Conservation (phyloP, 2,113 vertebrate species). For the Heterocephalus glaber region DNA sequence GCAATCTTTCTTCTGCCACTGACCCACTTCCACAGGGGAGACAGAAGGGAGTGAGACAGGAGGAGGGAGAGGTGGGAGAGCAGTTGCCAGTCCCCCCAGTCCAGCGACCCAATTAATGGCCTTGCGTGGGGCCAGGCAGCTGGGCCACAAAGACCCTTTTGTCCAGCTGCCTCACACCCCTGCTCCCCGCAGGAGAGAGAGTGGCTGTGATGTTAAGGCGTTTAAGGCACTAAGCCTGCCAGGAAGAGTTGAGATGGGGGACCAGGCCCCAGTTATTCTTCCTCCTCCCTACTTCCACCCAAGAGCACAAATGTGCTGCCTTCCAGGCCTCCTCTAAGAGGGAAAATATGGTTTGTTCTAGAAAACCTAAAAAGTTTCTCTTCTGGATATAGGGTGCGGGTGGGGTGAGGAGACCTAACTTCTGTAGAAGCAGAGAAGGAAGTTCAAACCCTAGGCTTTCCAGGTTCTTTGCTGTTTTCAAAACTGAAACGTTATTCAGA, state of each 20-base stretch:
- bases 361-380: slow-evolving; percentile 44
- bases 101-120: slow-evolving; percentile 76
- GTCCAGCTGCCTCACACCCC: slow-evolving; percentile 52
- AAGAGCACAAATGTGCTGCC: background rate
- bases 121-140: slow-evolving; percentile 57
- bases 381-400: background rate
- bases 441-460: background rate
- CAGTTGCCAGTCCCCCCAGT: slow-evolving; percentile 37
- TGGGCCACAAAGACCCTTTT: slow-evolving; percentile 80
- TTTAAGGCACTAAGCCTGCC: slow-evolving; percentile 69
- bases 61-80: slow-evolving; percentile 55
- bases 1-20: slow-evolving; percentile 70
- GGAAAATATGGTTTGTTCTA: background rate
- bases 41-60: slow-evolving; percentile 62
- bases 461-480: background rate
- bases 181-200: slow-evolving; percentile 56
- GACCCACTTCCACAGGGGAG: slow-evolving; percentile 76
- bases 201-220: slow-evolving; percentile 63
- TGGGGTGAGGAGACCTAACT: background rate
- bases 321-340: background rate
- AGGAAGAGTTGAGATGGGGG: slow-evolving; percentile 26
- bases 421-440: slow-evolving; percentile 42
- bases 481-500: background rate
- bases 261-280: background rate
- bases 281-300: background rate